A percentile compares a stretch with the other conserved stretches of the same genome.
These are phyloP conservation scores for Pangasius sanitwongsei DNA, from an alignment of 2,797 vertebrate species.

Conservation along the genomic window DNA sequence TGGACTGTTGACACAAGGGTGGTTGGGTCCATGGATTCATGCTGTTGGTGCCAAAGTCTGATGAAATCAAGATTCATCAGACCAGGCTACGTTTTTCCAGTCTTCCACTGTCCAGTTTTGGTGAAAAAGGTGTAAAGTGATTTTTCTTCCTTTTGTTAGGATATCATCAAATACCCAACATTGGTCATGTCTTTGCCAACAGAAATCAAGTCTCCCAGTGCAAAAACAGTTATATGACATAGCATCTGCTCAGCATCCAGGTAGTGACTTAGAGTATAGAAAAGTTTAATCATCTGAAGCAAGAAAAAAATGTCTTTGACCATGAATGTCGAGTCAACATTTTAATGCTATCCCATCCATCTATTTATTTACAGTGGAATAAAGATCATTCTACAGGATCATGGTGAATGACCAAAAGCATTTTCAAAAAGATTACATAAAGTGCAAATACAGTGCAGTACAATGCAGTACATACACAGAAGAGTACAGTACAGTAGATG, in stretches of 20 bases:
- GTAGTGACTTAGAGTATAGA: slow-evolving; percentile 46
- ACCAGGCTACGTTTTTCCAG: background rate
- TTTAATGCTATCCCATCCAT: background rate
- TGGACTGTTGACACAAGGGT: background rate
- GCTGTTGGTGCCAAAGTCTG: background rate
- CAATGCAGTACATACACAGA: background rate
- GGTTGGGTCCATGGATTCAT: background rate
- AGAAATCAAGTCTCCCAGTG: slow-evolving; percentile 62
- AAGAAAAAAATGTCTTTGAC: background rate
- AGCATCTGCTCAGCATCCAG: slow-evolving; percentile 73
- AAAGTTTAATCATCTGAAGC: background rate
- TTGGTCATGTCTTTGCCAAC: slow-evolving; percentile 59
- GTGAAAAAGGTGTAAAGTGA: background rate
- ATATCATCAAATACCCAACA: slow-evolving; percentile 68
- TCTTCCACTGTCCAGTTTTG: background rate
- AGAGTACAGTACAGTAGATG: background rate
- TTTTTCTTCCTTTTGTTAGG: slow-evolving; percentile 56
- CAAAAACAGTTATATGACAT: slow-evolving; percentile 36
- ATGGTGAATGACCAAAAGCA: background rate
- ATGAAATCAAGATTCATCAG: background rate
- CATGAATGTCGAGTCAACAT: background rate
- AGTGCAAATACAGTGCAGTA: slow-evolving; percentile 1
- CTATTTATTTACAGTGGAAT: background rate
- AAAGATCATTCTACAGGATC: background rate
- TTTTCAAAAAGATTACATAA: background rate